A percentile compares a stretch with the other conserved stretches of the same genome.
These are phyloP conservation scores for Botia kubotai DNA, from an alignment of 2,797 vertebrate genomes.

Conservation along the genomic window DNA sequence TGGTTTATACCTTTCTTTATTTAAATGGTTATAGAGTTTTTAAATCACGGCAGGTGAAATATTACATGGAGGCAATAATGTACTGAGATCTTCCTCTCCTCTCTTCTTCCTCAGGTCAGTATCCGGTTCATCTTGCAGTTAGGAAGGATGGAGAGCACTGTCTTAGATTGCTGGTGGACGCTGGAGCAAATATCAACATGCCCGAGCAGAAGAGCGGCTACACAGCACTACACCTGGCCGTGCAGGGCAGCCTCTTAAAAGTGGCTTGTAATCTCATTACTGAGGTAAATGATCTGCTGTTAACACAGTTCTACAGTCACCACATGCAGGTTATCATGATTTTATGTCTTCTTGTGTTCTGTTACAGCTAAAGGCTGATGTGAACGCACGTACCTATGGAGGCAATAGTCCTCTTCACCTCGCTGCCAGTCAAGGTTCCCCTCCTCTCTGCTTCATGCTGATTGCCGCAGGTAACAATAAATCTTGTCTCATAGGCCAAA, in stretches of 20 bases:
- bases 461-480: constrained; percentile 85
- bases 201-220: constrained; percentile 89
- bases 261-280: constrained; percentile 89
- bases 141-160: constrained; percentile 84
- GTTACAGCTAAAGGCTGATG: constrained; percentile 86
- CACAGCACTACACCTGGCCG: constrained; percentile 89
- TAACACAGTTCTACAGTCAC: constrained; percentile 5
- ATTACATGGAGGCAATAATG: background rate
- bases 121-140: constrained; percentile 91
- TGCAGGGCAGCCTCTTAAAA: constrained; percentile 89
- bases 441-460: constrained; percentile 91
- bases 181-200: constrained; percentile 87
- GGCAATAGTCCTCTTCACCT: constrained; percentile 94
- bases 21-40: no score
- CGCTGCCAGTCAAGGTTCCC: constrained; percentile 89
- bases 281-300: constrained; percentile 76
- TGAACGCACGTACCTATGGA: constrained; percentile 86
- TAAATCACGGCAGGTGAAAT: background rate
- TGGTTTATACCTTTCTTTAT: no score
- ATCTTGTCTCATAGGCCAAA: background rate
- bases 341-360: constrained; percentile 9
- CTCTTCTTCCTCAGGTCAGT: constrained; percentile 78
- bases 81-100: background rate
- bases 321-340: background rate
- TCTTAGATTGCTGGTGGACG: constrained; percentile 86